phyloP scores from a whole-genome alignment of 2,888 invertebrate species.

The Xylophagus ater region DNA sequence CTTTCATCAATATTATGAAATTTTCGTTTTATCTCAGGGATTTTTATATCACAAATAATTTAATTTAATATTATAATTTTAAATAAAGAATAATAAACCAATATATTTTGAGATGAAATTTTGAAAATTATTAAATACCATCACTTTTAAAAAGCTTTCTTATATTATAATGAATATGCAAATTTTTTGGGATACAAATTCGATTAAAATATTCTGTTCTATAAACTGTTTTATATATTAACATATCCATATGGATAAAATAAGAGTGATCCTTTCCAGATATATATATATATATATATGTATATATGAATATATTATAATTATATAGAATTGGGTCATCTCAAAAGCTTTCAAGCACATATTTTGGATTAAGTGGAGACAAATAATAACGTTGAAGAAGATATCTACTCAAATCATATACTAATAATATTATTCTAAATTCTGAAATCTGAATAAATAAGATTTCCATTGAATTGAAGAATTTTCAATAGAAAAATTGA shows the following conservation, averaged over 20 bases:
- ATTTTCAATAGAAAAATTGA: too few species aligned
- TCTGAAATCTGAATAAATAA: too few species aligned
- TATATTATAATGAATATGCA: neutral
- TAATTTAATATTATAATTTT: neutral
- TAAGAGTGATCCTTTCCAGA: neutral
- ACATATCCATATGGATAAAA: neutral
- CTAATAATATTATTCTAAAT: too few species aligned
- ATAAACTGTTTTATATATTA: neutral
- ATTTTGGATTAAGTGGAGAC: slow-evolving; percentile 5
- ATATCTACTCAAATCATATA: too few species aligned
- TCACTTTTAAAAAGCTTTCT: neutral
- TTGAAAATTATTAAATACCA: neutral
- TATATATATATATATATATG: neutral
- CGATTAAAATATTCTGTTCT: slow-evolving; percentile 1
- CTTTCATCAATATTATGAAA: neutral
- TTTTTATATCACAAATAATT: neutral
- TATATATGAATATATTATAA: neutral
- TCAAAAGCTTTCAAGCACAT: slow-evolving; percentile 8
- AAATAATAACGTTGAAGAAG: neutral
- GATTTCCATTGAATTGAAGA: too few species aligned
- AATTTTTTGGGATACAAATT: too few species aligned
- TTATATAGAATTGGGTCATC: slow-evolving; percentile 4
- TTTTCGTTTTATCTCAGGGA: neutral
- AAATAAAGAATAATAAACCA: neutral
- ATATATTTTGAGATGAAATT: neutral